phyloP scores from a whole-genome alignment of 2,888 invertebrate genomes.

The Epinotia nisella region DNA sequence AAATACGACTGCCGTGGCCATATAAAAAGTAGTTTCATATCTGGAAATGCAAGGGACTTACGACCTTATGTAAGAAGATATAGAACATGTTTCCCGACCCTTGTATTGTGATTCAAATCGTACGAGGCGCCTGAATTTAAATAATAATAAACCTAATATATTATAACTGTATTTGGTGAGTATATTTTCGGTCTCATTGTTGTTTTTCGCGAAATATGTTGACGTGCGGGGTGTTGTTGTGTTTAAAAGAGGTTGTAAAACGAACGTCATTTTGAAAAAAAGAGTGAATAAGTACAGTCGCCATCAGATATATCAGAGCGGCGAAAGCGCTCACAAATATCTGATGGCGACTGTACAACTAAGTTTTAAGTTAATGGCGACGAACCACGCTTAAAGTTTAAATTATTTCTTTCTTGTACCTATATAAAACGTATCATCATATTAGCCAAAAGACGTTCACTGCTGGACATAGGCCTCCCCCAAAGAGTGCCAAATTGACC shows the following conservation, averaged over 20 bases:
- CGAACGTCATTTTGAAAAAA: too few species aligned
- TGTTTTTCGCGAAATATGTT: constrained; percentile 15
- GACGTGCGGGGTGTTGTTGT: not conserved
- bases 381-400: too few species aligned
- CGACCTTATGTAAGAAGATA: not conserved
- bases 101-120: constrained; percentile 76
- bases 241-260: not conserved
- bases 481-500: too few species aligned
- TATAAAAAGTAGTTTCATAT: constrained; percentile 23
- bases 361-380: too few species aligned
- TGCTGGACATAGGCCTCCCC: too few species aligned
- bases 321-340: too few species aligned
- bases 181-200: constrained; percentile 31
- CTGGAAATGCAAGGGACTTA: not conserved
- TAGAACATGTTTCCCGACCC: constrained; percentile 20
- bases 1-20: constrained; percentile 29
- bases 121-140: constrained; percentile 71
- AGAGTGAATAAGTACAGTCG: too few species aligned
- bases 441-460: too few species aligned
- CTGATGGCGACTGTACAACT: too few species aligned
- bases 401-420: too few species aligned
- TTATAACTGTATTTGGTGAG: constrained; percentile 40
- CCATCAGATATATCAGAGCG: too few species aligned
- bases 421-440: too few species aligned
- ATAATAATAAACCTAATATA: constrained; percentile 64